Conservation (phyloP, 2,888 invertebrate genomes). For the Eristalis pertinax region DNA sequence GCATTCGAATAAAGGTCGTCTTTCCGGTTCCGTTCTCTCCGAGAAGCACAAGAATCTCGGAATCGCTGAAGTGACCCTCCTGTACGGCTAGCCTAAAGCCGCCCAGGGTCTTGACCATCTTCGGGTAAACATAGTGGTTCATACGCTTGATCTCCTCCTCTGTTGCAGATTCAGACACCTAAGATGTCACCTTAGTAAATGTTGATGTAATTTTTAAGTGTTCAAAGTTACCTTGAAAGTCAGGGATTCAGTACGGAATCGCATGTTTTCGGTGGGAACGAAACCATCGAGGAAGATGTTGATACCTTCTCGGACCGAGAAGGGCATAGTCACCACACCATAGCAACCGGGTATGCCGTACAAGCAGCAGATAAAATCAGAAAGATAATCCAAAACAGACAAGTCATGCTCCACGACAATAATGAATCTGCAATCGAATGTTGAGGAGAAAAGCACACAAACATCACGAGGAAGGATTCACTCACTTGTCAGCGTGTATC, state of each 20-base stretch:
- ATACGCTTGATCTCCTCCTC: conserved; percentile 98
- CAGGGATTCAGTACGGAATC: conserved; percentile 97
- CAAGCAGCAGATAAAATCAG: conserved; percentile 99
- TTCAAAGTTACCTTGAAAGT: conserved; percentile 88
- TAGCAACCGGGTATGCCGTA: conserved; percentile 99
- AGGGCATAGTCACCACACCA: conserved; percentile 99
- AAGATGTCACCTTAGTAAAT: neutral
- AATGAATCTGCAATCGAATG: conserved; percentile 88
- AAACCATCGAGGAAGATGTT: conserved; percentile 99
- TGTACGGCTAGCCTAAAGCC: conserved; percentile 90
- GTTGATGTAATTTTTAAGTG: neutral
- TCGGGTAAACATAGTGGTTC: conserved; percentile 97
- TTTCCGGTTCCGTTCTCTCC: conserved; percentile 99
- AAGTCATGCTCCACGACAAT: conserved; percentile 99
- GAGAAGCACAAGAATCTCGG: conserved; percentile 98
- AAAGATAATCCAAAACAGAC: conserved; percentile 98
- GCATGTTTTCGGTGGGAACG: conserved; percentile 99
- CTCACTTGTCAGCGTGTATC: conserved; percentile 93
- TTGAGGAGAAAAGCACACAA: neutral
- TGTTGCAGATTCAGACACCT: conserved; percentile 96
- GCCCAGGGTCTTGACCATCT: conserved; percentile 92
- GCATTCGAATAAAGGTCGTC: conserved; percentile 99
- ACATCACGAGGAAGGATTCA: neutral
- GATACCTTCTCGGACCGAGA: conserved; percentile 99
- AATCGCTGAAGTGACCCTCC: conserved; percentile 98